Evolutionary conservation across 2,888 invertebrate species (phyloP).

Genomic region (Sminthurides aquaticus): DNA sequence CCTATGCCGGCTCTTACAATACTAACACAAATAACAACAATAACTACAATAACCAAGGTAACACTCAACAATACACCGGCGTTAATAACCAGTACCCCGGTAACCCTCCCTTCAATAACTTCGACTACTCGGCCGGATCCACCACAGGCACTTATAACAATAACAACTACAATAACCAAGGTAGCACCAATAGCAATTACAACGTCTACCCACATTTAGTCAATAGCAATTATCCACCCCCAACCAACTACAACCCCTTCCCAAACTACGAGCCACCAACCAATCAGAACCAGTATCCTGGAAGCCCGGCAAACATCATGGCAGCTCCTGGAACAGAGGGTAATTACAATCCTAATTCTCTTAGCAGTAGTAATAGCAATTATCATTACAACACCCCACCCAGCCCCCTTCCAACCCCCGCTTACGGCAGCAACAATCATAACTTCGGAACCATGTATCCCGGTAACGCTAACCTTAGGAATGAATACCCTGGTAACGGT

Average conservation of each 20-base stretch:
- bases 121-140: too few species aligned
- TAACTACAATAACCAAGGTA: neutral
- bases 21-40: too few species aligned
- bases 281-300: neutral
- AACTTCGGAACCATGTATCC: too few species aligned
- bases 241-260: conserved; percentile 12
- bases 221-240: conserved; percentile 4
- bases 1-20: too few species aligned
- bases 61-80: too few species aligned
- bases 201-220: neutral
- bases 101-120: neutral
- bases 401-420: neutral
- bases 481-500: too few species aligned
- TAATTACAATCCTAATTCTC: too few species aligned
- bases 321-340: neutral
- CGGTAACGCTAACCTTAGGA: too few species aligned
- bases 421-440: neutral
- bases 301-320: neutral
- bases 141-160: neutral
- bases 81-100: neutral
- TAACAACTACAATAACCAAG: conserved; percentile 1
- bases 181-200: neutral
- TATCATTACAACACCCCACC: neutral
- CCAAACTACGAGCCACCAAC: neutral
- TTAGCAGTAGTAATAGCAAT: neutral